Conservation (phyloP, 1,140 invertebrate species). For the Ephestia elutella region DNA sequence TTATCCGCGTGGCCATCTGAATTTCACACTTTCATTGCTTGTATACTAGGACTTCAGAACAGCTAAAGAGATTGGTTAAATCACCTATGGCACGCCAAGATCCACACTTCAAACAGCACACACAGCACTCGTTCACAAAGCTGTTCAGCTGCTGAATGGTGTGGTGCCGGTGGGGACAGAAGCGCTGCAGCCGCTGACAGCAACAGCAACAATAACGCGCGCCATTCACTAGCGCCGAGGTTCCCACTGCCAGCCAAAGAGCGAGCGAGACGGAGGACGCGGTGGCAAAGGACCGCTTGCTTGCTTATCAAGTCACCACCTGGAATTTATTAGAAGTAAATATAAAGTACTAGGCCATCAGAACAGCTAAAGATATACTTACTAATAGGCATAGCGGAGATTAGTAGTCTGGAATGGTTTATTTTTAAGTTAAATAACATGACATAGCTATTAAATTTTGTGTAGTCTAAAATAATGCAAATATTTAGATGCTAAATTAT, state of each 20-base stretch:
- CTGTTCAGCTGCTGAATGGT: constrained; percentile 96
- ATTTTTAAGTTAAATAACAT: too few species aligned
- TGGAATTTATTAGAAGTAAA: too few species aligned
- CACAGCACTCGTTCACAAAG: constrained; percentile 94
- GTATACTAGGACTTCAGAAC: neutral
- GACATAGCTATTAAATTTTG: too few species aligned
- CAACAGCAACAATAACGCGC: constrained; percentile 90
- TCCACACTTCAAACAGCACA: constrained; percentile 96
- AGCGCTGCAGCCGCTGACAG: constrained; percentile 94
- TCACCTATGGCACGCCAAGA: constrained; percentile 86
- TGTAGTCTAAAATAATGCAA: too few species aligned
- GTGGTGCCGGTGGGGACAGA: constrained; percentile 91
- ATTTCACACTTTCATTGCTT: too few species aligned
- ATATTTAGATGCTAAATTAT: too few species aligned
- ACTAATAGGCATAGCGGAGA: too few species aligned
- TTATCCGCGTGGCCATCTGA: too few species aligned
- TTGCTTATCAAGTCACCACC: constrained; percentile 91
- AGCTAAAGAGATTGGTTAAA: too few species aligned
- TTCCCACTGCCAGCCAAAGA: constrained; percentile 88
- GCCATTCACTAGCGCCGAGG: constrained; percentile 93
- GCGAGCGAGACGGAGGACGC: constrained; percentile 92
- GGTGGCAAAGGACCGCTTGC: constrained; percentile 96
- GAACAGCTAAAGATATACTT: too few species aligned
- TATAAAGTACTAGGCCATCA: too few species aligned
- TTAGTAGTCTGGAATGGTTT: too few species aligned